Conservation (phyloP, 2,797 vertebrate genomes). For the Argentina silus region DNA sequence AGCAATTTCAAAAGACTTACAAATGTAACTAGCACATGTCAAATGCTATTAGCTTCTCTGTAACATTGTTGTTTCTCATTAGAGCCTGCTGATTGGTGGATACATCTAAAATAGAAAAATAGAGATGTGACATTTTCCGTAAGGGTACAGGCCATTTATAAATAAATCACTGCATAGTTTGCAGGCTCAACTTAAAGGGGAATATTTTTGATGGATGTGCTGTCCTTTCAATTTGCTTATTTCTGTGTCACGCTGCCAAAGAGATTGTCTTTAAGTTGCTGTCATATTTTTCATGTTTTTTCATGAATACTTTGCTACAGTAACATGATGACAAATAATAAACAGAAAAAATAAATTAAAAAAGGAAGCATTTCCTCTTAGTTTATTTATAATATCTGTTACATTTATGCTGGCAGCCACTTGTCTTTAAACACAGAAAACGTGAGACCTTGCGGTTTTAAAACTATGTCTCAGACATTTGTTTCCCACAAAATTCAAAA, state of each 20-base stretch:
- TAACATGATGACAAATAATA: constrained; percentile 49
- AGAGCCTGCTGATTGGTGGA: constrained; percentile 34
- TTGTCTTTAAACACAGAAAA: constrained; percentile 28
- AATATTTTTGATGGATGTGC: constrained; percentile 35
- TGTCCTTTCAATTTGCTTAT: constrained; percentile 43
- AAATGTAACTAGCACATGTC: constrained; percentile 34
- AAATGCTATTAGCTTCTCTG: constrained; percentile 35
- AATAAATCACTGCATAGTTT: constrained; percentile 49
- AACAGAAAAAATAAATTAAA: constrained; percentile 15
- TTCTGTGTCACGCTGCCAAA: constrained; percentile 43
- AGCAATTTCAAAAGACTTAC: constrained; percentile 10
- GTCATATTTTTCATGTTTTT: constrained; percentile 30
- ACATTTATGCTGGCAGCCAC: constrained; percentile 37
- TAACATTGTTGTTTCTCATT: constrained; percentile 38
- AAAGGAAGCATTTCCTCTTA: constrained; percentile 22
- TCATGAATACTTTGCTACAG: constrained; percentile 38
- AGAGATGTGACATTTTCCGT: constrained; percentile 43
- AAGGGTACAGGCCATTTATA: constrained; percentile 50
- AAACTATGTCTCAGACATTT: constrained; percentile 37
- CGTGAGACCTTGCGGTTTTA: constrained; percentile 39
- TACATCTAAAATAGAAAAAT: constrained; percentile 36
- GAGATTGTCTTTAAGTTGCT: constrained; percentile 46
- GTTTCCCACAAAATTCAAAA: constrained; percentile 33
- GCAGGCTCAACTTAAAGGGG: constrained; percentile 33
- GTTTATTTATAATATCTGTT: constrained; percentile 45